Evolutionary conservation across 64 coral and sea anemone species (phyloP), one percentile per base, ranked within the genome.

Genomic region (Trachythela sp.): DNA sequence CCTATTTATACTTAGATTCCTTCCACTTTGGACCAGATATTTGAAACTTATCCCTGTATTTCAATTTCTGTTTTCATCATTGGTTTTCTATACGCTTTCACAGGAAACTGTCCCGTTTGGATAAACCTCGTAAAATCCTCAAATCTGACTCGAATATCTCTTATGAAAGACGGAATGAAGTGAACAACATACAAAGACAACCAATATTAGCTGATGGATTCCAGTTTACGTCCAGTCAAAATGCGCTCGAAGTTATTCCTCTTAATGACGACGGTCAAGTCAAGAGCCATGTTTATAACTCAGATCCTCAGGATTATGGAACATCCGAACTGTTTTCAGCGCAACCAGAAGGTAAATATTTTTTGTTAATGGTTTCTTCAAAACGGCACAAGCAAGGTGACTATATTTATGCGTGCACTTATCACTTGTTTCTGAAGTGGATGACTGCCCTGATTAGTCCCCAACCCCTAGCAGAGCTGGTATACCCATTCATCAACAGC

Each of bases 91-190:
- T 45, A 11, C 42, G 42, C 11, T 64, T 64, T 80, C 35, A 37
- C 75, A 80, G 75, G 20, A 80, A 80, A 80, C 30, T 80, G 9
- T 35, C 33, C 2, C 13, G 75, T 0, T 29, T 37, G 37, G 75
- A 80, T 9, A 80, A 80, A 30, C 75, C 75, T 36, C 31, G 75
- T 35, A 80, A 80, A 80, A 18, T 80, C 35, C 75, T 80, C 75
- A 35, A 39, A 80, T 37, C 75, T 8, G 34, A 39, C 2, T 15
- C 8, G 15, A 15, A 30, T 80, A 80, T 30, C 8, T 35, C 37
- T 20, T 80, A 80, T 22, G 75, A 39, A 80, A 39, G 31, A 80
- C 33, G 37, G 15, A 39, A 80, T 37, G 75, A 80, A 35, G 30
- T 9, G 4, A 15, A 80, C 11, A 4, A 45, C 42, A 45, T 45